phyloP scores from a whole-genome alignment of 2,113 vertebrate genomes.

The Cheirogaleus medius region DNA sequence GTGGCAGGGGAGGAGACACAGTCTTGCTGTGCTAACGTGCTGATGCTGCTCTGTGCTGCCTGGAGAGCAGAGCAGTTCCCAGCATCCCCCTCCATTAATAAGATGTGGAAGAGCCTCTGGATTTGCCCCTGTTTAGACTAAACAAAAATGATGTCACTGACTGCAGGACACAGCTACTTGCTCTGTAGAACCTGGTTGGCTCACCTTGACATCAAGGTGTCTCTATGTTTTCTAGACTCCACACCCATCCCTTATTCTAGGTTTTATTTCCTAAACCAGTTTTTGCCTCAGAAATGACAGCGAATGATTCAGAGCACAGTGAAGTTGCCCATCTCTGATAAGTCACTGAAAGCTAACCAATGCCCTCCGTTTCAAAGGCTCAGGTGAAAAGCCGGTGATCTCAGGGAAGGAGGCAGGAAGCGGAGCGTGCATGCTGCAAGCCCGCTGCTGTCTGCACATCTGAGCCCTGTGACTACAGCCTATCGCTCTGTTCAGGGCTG shows the following conservation, averaged over 20 bases:
- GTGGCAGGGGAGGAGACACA: neutral
- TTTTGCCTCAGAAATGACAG: neutral
- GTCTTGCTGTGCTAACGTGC: neutral
- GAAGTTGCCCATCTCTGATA: neutral
- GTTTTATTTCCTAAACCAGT: neutral
- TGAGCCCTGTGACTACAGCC: rapidly evolving
- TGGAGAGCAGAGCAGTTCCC: neutral
- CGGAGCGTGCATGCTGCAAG: rapidly evolving
- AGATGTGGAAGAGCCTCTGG: rapidly evolving
- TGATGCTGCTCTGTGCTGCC: neutral
- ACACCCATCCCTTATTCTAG: neutral
- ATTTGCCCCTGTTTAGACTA: neutral
- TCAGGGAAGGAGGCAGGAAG: rapidly evolving
- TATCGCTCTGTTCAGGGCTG: rapidly evolving
- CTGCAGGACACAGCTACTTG: rapidly evolving
- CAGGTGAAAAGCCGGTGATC: neutral
- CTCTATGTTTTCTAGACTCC: neutral
- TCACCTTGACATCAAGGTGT: neutral
- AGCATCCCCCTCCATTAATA: rapidly evolving
- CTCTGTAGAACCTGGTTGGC: neutral
- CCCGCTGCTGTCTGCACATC: rapidly evolving
- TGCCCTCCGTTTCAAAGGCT: neutral
- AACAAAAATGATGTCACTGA: rapidly evolving
- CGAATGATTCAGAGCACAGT: neutral
- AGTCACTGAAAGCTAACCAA: rapidly evolving